Base-by-base conservation (phyloP, 2,888 invertebrate species). In the Cybosia mesomella region DNA sequence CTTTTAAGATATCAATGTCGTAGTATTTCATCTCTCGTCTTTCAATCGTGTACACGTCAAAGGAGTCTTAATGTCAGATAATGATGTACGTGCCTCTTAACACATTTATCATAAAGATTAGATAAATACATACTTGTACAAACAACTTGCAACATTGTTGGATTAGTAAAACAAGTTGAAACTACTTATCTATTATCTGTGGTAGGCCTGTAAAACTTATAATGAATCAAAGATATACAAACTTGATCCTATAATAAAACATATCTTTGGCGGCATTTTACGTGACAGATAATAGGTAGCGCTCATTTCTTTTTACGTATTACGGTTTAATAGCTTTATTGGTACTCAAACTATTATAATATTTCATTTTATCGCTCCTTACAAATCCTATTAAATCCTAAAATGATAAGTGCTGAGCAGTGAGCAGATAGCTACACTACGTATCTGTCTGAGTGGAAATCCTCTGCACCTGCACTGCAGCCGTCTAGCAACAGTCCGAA, bases 21-120 rank as follows among this genome's bases (percentile, higher is more conserved):
- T 58, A 32, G 34, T 63, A 10, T 15, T 22, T 54, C 22, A 10
- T 22, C 53, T 34, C 21, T 54, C 10, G 18, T 22, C 34, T 54
- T 11, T 32, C 8, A n/a, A 54, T 63, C 34, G 34, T 32, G 58
- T 39, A 28, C 9, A 43, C 39, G 60, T 67, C 66, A 67, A 59
- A 36, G 18, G 36, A 49, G 22, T 32, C 18, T 21, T 10, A 21
- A 15, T 67, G 61, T 57, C 61, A 61, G 66, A 67, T 67, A 67
- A 49, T 53, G 22, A 43, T 8, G 57, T 32, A 67, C 66, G 66
- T 67, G 66, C 21, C 39, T 57, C n/a, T 2, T 2, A 43, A 67
- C 66, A 61, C 32, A 66, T 39, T 39, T 60, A 39, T 60, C n/a
- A 10, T 39, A 5, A 55, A 22, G 63, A 28, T 39, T 39, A 36